phyloP scores from a whole-genome alignment of 2,888 invertebrate species.

The Griposia aprilina region DNA sequence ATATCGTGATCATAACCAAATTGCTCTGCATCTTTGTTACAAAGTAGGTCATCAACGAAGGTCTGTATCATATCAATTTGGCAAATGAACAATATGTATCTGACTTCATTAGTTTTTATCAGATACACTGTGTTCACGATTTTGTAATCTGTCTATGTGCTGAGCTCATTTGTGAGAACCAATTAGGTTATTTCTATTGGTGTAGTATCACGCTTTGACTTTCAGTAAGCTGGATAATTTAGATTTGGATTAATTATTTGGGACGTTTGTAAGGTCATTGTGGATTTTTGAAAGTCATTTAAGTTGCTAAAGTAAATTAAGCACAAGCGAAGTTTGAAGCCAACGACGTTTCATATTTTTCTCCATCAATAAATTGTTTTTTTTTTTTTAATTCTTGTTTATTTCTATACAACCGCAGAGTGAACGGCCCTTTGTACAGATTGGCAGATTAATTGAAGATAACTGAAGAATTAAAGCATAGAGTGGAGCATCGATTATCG shows the following conservation, averaged over 20 bases:
- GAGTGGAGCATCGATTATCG: too few species aligned
- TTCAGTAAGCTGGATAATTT: neutral
- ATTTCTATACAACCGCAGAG: too few species aligned
- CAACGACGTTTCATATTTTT: too few species aligned
- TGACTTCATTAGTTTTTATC: conserved; percentile 62
- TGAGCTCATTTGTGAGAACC: conserved; percentile 52
- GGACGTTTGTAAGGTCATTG: neutral
- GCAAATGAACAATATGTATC: conserved; percentile 53
- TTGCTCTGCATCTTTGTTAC: conserved; percentile 36
- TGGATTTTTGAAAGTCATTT: neutral
- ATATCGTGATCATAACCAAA: conserved; percentile 42
- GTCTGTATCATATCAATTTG: conserved; percentile 57
- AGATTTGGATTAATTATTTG: neutral
- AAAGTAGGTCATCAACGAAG: conserved; percentile 57
- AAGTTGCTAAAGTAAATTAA: neutral
- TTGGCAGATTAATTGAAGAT: too few species aligned
- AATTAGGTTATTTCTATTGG: conserved; percentile 42
- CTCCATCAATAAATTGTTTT: too few species aligned
- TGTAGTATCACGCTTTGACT: conserved; percentile 21
- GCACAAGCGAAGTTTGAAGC: too few species aligned
- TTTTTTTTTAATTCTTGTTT: too few species aligned
- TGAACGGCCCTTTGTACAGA: too few species aligned
- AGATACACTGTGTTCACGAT: conserved; percentile 62
- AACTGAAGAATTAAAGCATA: too few species aligned
- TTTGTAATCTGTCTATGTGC: conserved; percentile 54